Percentiles rank a stretch among this genome's conserved stretches.
Conservation (phyloP, 1,140 invertebrate species). For the Drosophila pruinosa region DNA sequence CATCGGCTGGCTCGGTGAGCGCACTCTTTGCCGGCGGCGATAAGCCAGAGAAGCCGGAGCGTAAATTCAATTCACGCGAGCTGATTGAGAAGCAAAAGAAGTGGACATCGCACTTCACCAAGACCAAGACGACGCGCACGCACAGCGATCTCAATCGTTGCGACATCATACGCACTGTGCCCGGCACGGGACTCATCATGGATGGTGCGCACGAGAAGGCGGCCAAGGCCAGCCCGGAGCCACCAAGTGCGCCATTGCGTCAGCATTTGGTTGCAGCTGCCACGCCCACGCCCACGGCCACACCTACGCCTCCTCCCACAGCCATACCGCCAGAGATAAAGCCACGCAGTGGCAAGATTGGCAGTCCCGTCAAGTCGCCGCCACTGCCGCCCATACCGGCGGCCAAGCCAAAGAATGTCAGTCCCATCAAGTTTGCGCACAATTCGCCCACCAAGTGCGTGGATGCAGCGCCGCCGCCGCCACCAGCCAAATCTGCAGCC, state of each 20-base stretch:
- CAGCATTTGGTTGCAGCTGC: conserved; percentile 36
- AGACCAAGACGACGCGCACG: conserved; percentile 86
- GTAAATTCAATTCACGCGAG: conserved; percentile 92
- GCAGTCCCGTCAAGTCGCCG: conserved; percentile 79
- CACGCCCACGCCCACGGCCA: conserved; percentile 9
- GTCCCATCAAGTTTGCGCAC: conserved; percentile 74
- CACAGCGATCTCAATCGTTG: conserved; percentile 87
- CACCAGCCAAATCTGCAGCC: conserved; percentile 76
- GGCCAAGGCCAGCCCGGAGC: conserved; percentile 33
- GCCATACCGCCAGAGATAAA: conserved; percentile 74
- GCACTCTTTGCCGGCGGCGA: conserved; percentile 70
- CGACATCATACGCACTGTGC: conserved; percentile 81
- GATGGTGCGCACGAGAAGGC: conserved; percentile 50
- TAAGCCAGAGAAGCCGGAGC: conserved; percentile 90
- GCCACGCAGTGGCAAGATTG: conserved; percentile 72
- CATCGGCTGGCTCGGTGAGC: conserved; percentile 55
- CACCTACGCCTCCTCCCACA: conserved; percentile 3
- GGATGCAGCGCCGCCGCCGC: conserved; percentile 65
- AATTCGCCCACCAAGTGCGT: conserved; percentile 69
- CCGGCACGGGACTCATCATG: conserved; percentile 76
- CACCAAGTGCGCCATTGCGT: conserved; percentile 56
- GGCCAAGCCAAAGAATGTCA: conserved; percentile 75
- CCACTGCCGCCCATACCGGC: conserved; percentile 81
- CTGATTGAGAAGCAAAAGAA: conserved; percentile 95
- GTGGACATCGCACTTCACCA: conserved; percentile 95